These are phyloP conservation scores for Myotis yumanensis DNA, from an alignment of 2,113 vertebrate genomes.

Conservation along the genomic window DNA sequence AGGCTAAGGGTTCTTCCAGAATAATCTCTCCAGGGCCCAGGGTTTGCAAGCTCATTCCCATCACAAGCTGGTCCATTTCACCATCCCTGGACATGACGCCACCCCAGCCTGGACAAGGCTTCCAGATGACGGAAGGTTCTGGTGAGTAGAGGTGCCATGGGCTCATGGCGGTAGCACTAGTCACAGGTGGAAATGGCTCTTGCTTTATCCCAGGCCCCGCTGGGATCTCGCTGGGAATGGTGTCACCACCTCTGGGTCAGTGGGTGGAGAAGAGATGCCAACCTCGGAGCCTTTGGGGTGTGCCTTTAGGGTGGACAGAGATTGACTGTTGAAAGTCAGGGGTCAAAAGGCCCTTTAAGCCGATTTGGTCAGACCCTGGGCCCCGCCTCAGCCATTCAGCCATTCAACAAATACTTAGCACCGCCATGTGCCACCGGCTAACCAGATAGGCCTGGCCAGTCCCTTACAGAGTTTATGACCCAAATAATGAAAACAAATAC, in stretches of 20 bases:
- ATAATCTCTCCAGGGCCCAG: too few relatives aligned
- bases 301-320: not conserved
- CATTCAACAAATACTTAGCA: not conserved
- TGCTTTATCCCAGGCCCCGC: not conserved
- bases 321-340: not conserved
- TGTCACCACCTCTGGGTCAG: not conserved
- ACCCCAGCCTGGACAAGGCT: not conserved
- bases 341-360: not conserved
- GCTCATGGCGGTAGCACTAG: not conserved
- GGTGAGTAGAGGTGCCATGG: not conserved
- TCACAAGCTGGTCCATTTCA: not conserved
- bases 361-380: not conserved
- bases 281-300: not conserved
- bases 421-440: not conserved
- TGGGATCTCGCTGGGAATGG: accelerated
- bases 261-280: not conserved
- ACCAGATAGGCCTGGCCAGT: not conserved
- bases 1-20: not conserved
- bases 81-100: not conserved
- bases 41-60: accelerated
- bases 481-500: not conserved
- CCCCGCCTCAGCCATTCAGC: too few relatives aligned
- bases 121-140: not conserved
- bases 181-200: not conserved
- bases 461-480: not conserved